Percentiles rank a stretch among this genome's conserved stretches.
Evolutionary conservation across 2,888 invertebrate species (phyloP).

Genomic region (Drosophila subquinaria): DNA sequence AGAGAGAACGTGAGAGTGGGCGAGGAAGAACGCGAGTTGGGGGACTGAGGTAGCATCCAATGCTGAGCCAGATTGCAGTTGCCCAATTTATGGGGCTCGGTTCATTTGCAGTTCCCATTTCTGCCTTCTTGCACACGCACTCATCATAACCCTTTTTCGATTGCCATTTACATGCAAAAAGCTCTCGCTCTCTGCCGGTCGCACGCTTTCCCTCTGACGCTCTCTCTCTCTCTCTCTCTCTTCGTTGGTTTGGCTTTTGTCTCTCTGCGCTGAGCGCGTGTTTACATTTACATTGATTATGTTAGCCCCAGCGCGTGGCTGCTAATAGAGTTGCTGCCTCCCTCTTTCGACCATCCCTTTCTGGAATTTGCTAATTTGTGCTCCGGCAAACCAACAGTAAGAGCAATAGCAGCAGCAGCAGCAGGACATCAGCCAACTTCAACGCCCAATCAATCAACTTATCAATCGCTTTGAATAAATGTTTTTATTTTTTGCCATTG

Average conservation of each 20-base stretch:
- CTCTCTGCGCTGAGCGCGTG: constrained; percentile 42
- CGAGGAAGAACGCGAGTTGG: constrained; percentile 6
- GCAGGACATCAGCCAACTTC: constrained; percentile 50
- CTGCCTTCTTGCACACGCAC: constrained; percentile 48
- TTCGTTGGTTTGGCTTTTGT: constrained; percentile 18
- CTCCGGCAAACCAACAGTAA: constrained; percentile 24
- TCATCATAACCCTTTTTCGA: constrained; percentile 64
- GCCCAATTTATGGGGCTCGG: constrained; percentile 64
- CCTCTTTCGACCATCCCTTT: not conserved
- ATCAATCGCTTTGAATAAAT: constrained; percentile 32
- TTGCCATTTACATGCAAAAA: constrained; percentile 25
- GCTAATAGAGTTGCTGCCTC: constrained; percentile 72
- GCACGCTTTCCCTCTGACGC: constrained; percentile 17
- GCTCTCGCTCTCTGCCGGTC: constrained; percentile 33
- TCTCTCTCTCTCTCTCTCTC: constrained; percentile 22
- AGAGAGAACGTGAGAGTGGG: constrained; percentile 7
- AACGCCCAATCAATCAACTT: constrained; percentile 60
- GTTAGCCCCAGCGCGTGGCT: constrained; percentile 67
- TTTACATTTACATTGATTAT: constrained; percentile 79
- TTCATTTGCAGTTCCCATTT: constrained; percentile 55
- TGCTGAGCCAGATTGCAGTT: constrained; percentile 55
- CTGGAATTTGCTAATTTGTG: constrained; percentile 67
- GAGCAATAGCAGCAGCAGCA: constrained; percentile 14
- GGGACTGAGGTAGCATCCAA: constrained; percentile 8
- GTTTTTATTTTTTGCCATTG: constrained; percentile 5